phyloP scores from a whole-genome alignment of 2,113 vertebrate genomes.

The Eidolon helvum region DNA sequence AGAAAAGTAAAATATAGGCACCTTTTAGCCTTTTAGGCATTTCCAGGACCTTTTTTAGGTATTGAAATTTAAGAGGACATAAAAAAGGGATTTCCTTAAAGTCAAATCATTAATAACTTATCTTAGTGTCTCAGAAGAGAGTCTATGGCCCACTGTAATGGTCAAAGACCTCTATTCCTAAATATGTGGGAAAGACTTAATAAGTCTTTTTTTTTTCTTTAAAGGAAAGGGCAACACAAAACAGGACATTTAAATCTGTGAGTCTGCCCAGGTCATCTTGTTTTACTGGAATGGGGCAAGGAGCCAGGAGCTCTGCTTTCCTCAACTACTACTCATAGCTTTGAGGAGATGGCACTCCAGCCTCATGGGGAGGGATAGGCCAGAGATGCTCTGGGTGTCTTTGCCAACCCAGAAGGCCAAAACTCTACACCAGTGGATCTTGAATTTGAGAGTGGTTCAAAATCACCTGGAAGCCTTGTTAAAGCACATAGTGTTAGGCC shows the following conservation, averaged over 20 bases:
- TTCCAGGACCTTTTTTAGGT: background rate
- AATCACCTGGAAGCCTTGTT: background rate
- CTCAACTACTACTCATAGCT: background rate
- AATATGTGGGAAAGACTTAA: background rate
- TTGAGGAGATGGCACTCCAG: background rate
- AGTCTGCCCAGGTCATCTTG: background rate
- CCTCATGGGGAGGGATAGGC: background rate
- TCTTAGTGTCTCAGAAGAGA: background rate
- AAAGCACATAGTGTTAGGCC: background rate
- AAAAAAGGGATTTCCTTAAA: constrained; percentile 42
- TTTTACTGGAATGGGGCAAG: background rate
- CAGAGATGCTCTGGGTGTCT: background rate
- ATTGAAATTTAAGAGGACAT: background rate
- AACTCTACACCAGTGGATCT: background rate
- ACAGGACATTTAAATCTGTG: background rate
- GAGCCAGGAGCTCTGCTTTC: background rate
- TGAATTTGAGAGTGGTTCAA: background rate
- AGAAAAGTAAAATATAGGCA: background rate
- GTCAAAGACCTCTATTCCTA: background rate
- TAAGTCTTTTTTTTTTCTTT: background rate
- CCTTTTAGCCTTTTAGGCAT: background rate
- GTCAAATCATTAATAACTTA: constrained; percentile 11
- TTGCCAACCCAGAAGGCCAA: background rate
- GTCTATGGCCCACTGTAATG: background rate
- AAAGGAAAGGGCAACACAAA: constrained; percentile 20